Base-by-base conservation (phyloP, 2,888 invertebrate genomes). In the Parapristionchus giblindavisi region DNA sequence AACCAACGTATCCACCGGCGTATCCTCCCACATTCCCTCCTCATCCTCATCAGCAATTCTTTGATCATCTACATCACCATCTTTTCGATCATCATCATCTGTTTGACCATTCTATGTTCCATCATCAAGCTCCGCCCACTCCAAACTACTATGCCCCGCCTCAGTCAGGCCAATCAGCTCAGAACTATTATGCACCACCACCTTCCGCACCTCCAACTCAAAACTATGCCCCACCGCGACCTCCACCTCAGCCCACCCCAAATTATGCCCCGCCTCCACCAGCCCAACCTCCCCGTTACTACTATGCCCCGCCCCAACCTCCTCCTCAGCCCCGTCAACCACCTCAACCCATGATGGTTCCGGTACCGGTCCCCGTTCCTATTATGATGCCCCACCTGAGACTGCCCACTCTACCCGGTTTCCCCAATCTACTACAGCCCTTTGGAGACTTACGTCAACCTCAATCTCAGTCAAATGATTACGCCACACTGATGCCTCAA, bases 291-390 rank as follows among this genome's bases (percentile, higher is more conserved):
- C 27, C 56, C 56, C 56, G 56, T 14, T 61, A 17, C 8, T 43
- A 43, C 61, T n/a, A 38, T 36, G 38, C 2, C 40, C 36, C 27
- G 5, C 63, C n/a, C n/a, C n/a, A n/a, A n/a, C n/a, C 40, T 43
- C 29, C 6, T 2, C 43, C 27, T 32, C 68, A 68, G 36, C 27
- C 56, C 56, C 56, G 56, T 14, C n/a, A n/a, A n/a, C n/a, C n/a
- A n/a, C 56, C 56, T 17, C 17, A 24, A n/a, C 68, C 68, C 1
- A 52, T 68, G 68, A 68, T 68, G 68, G 34, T 68, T 1, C 68
- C 68, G 11, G 51, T 68, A 8, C 68, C 68, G 4, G 68, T 68
- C 1, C 68, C 68, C 21, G 68, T 68, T 1, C 68, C 68, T 0
- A 54, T 54, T 17, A 54, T 54, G 17, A 14, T 54, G n/a, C 56